Evolutionary conservation across 2,888 invertebrate genomes (phyloP).

Genomic region (Habrosyne pyritoides): DNA sequence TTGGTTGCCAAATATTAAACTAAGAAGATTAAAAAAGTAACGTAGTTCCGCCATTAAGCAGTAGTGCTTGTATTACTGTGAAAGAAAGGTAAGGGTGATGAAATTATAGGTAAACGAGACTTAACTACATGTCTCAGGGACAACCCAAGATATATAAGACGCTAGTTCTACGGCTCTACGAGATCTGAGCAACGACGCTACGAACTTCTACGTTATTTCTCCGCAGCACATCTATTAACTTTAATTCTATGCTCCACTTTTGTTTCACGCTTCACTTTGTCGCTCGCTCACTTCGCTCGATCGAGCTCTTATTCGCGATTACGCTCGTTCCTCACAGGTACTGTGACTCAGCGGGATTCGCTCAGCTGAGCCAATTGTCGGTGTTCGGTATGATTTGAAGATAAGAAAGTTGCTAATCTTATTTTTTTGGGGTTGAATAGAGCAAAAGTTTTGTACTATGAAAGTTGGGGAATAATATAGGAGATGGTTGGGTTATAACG

Average conservation of each 20-base stretch:
- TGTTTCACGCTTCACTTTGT: conserved; percentile 46
- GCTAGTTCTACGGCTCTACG: background rate
- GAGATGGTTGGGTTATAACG: too few species aligned
- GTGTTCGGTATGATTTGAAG: conserved; percentile 1
- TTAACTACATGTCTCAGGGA: too few species aligned
- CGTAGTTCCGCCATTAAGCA: too few species aligned
- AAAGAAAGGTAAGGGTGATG: too few species aligned
- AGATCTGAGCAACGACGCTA: background rate
- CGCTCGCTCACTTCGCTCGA: conserved; percentile 54
- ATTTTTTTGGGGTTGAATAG: too few species aligned
- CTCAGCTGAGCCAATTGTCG: conserved; percentile 11
- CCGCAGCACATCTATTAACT: conserved; percentile 15
- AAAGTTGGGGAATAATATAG: too few species aligned
- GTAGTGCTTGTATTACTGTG: too few species aligned
- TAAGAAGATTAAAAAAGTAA: too few species aligned
- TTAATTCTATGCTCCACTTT: conserved; percentile 32
- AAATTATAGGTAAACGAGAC: too few species aligned
- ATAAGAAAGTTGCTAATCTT: background rate
- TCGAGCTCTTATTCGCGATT: conserved; percentile 64
- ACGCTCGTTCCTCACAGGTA: conserved; percentile 23
- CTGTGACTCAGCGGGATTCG: conserved; percentile 14
- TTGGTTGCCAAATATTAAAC: too few species aligned
- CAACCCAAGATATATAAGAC: too few species aligned
- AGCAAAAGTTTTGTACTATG: too few species aligned
- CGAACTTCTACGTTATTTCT: background rate